A percentile compares a stretch with the other conserved stretches of the same genome.
Conservation (phyloP, 2,797 vertebrate genomes). For the Danio jaintianensis region DNA sequence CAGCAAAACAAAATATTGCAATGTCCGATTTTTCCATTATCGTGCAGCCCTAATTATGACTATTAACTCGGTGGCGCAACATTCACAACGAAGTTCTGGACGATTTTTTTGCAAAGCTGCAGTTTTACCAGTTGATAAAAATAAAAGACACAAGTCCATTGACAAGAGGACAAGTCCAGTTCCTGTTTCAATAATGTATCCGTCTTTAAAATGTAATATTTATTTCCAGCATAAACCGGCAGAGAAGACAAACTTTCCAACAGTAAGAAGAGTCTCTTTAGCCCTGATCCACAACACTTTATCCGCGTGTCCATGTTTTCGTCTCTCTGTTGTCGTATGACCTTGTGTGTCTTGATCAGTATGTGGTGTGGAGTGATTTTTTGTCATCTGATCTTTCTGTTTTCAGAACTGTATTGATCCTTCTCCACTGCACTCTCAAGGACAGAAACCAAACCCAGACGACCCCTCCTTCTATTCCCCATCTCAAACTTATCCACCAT, state of each 20-base stretch:
- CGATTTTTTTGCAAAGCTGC: not conserved
- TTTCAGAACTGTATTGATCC: slow-evolving; percentile 80
- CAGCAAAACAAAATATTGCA: no score
- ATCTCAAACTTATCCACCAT: slow-evolving; percentile 52
- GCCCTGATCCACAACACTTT: slow-evolving; percentile 4
- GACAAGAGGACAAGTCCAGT: not conserved
- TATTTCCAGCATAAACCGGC: no score
- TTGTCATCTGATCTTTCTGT: slow-evolving; percentile 79
- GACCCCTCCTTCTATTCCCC: slow-evolving; percentile 51
- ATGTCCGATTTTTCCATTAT: no score
- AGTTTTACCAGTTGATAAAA: no score
- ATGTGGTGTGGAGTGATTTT: slow-evolving; percentile 60
- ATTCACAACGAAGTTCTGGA: not conserved
- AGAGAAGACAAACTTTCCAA: not conserved
- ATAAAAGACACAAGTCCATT: not conserved
- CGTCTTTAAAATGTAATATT: not conserved
- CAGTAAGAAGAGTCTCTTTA: not conserved
- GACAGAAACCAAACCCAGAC: slow-evolving; percentile 79
- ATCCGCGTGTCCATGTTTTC: not conserved
- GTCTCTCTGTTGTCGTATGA: slow-evolving; percentile 69
- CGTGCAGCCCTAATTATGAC: no score
- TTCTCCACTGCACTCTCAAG: slow-evolving; percentile 78
- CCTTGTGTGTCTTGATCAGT: slow-evolving; percentile 77
- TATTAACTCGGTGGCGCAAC: not conserved
- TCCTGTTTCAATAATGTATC: not conserved